Evolutionary conservation across 2,113 vertebrate species (phyloP).

Genomic region (Cyanoramphus novaezelandiae): DNA sequence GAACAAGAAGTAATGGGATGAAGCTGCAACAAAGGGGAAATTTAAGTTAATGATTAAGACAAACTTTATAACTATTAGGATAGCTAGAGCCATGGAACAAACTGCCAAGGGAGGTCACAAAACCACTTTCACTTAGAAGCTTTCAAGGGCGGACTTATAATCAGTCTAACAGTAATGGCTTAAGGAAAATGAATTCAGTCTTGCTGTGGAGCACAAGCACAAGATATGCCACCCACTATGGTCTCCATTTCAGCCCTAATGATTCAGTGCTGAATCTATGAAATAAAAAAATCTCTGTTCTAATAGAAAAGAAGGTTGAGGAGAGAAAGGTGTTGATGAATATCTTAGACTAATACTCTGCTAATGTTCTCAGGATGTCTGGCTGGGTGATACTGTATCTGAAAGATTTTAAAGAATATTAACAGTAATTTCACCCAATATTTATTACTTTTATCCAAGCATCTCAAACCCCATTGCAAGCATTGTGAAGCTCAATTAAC

Average conservation of each 20-base stretch:
- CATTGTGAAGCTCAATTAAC: neutral
- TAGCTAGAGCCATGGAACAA: constrained; percentile 47
- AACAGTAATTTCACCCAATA: neutral
- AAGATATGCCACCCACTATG: constrained; percentile 3
- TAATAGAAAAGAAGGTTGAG: neutral
- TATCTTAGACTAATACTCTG: neutral
- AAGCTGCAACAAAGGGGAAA: constrained; percentile 61
- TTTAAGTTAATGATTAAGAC: constrained; percentile 69
- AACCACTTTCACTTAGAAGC: constrained; percentile 34
- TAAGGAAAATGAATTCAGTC: constrained; percentile 62
- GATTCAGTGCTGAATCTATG: neutral
- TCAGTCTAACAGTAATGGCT: constrained; percentile 53
- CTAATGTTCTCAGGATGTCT: neutral
- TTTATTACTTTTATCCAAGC: neutral
- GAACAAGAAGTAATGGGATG: constrained; percentile 44
- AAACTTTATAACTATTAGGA: constrained; percentile 68
- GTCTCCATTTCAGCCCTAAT: neutral
- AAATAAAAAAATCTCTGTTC: neutral
- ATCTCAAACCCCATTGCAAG: neutral
- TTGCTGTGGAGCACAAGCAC: constrained; percentile 16
- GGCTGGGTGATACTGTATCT: neutral
- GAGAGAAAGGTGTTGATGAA: neutral
- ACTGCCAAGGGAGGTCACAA: constrained; percentile 56
- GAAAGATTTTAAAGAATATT: neutral
- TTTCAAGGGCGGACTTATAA: constrained; percentile 59